Evolutionary conservation across 2,113 vertebrate genomes (phyloP).

Genomic region (Zootoca vivipara): DNA sequence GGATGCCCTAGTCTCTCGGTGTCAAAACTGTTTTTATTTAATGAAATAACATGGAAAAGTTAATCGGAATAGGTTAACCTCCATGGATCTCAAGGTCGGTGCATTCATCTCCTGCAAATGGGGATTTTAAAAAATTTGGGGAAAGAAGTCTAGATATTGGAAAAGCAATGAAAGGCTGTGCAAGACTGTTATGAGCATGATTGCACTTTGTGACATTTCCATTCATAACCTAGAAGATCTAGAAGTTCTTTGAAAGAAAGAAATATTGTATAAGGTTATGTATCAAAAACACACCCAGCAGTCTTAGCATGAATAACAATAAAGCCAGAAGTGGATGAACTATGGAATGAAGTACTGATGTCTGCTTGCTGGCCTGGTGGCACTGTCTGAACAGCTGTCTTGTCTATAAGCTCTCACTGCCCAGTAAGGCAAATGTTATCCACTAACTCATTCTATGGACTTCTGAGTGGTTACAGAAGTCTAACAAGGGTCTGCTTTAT

Average conservation of each 20-base stretch:
- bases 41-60: constrained; percentile 89
- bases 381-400: neutral
- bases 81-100: constrained; percentile 75
- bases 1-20: constrained; percentile 89
- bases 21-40: constrained; percentile 92
- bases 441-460: neutral
- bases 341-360: neutral
- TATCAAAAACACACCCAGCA: neutral
- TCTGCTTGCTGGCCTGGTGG: neutral
- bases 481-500: neutral
- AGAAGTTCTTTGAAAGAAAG: constrained; percentile 41
- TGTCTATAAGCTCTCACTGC: neutral
- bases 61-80: constrained; percentile 82
- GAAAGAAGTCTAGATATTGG: neutral
- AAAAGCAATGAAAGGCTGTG: neutral
- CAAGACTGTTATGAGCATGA: neutral
- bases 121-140: constrained; percentile 34
- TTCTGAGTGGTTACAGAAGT: neutral
- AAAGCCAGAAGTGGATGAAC: constrained; percentile 2
- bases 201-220: neutral
- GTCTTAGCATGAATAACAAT: neutral
- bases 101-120: constrained; percentile 67
- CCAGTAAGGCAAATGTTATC: neutral
- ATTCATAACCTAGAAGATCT: constrained; percentile 11
- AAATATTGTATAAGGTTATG: constrained; percentile 43